Percentiles rank a stretch among this genome's conserved stretches.
Evolutionary conservation across 2,888 invertebrate species (phyloP).

Genomic region (Megalurothrips usitatus): DNA sequence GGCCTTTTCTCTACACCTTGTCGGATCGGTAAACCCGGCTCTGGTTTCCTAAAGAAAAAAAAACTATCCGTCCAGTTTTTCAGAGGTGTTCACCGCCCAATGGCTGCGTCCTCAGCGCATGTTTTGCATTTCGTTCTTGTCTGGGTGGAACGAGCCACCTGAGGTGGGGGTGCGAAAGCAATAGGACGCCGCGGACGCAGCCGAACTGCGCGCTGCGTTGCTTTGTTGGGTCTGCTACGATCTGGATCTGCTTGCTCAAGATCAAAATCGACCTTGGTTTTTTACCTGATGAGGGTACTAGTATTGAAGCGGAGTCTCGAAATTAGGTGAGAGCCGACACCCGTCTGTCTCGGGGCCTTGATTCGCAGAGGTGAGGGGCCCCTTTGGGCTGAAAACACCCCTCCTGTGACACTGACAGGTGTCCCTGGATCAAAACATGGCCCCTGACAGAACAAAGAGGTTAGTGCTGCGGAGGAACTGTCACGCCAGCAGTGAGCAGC

Average conservation of each 20-base stretch:
- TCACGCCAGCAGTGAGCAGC: not conserved
- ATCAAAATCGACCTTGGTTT: not conserved
- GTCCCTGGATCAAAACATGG: conserved; percentile 21
- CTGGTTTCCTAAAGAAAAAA: no score
- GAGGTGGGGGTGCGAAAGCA: no score
- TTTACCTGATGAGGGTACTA: not conserved
- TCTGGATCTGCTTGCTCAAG: not conserved
- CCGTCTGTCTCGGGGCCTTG: not conserved
- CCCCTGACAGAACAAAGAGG: conserved; percentile 21
- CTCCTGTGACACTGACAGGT: not conserved
- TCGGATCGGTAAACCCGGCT: no score
- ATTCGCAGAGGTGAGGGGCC: not conserved
- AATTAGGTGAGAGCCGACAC: not conserved
- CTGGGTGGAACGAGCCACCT: no score
- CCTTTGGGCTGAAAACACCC: not conserved
- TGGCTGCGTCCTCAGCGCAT: no score
- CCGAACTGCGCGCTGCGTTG: not conserved
- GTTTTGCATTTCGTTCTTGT: no score
- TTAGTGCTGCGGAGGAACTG: not conserved
- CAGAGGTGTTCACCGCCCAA: no score
- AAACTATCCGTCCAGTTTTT: no score
- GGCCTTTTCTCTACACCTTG: no score
- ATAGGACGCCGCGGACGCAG: no score
- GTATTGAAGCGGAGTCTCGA: not conserved
- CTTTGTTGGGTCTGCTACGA: conserved; percentile 22